Percentiles rank a stretch among this genome's conserved stretches.
Evolutionary conservation across 2,113 vertebrate genomes (phyloP).

Genomic region (Casuarius casuarius): DNA sequence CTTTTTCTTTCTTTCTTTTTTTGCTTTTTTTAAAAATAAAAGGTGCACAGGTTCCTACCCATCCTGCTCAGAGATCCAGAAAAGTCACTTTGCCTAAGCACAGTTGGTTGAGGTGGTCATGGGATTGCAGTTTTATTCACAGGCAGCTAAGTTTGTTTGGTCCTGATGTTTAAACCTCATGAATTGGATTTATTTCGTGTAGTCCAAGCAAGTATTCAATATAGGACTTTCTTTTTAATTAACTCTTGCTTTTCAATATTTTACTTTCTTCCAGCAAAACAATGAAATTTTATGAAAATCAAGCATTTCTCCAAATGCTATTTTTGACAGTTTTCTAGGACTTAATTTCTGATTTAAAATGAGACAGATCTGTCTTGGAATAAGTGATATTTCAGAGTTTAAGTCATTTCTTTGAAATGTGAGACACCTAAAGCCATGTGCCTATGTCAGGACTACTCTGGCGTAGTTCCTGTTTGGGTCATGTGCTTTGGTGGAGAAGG

Average conservation of each 20-base stretch:
- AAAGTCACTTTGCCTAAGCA: neutral
- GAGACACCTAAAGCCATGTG: fast-evolving
- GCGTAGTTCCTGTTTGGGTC: neutral
- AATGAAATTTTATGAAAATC: neutral
- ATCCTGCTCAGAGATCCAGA: neutral
- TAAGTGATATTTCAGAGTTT: neutral
- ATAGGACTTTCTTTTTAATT: neutral
- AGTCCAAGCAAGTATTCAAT: neutral
- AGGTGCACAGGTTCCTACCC: neutral
- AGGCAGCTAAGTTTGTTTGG: neutral
- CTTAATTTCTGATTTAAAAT: neutral
- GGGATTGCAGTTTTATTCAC: neutral
- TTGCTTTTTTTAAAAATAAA: neutral
- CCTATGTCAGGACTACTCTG: neutral
- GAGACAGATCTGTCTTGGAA: neutral
- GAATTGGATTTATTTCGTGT: neutral
- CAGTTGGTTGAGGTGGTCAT: neutral
- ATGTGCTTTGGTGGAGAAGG: neutral
- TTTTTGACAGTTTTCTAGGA: neutral
- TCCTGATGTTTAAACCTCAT: neutral
- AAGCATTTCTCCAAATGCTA: neutral
- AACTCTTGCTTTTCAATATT: neutral
- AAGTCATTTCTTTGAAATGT: neutral
- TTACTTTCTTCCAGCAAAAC: neutral
- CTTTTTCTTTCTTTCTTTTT: neutral